A percentile compares a stretch with the other conserved stretches of the same genome.
phyloP scores from a whole-genome alignment of 2,888 invertebrate species.

The Drosophila rellima region DNA sequence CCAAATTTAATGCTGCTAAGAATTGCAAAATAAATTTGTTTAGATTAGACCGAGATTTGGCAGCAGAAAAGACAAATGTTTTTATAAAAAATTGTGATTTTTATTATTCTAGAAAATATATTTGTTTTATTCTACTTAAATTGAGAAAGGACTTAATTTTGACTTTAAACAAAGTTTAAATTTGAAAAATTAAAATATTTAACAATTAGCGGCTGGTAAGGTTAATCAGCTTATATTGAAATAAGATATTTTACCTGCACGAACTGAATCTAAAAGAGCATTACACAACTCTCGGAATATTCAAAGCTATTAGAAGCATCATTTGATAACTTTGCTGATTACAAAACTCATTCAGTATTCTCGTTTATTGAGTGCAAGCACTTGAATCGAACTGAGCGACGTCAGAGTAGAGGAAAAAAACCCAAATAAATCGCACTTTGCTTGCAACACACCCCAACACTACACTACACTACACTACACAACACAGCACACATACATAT shows the following conservation, averaged over 20 bases:
- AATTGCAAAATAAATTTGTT: neutral
- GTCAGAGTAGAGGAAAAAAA: conserved; percentile 28
- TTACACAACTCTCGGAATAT: neutral
- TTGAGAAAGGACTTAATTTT: neutral
- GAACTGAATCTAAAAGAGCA: too few relatives aligned
- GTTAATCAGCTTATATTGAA: neutral
- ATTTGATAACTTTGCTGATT: conserved; percentile 28
- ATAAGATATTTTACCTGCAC: neutral
- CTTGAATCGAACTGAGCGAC: conserved; percentile 13
- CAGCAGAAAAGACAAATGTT: neutral
- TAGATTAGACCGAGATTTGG: neutral
- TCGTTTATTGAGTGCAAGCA: conserved; percentile 14
- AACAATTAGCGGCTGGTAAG: neutral
- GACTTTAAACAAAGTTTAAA: neutral
- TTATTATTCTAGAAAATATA: neutral
- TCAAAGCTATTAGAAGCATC: conserved; percentile 12
- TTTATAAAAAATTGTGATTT: neutral
- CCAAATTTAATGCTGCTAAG: neutral
- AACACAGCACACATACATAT: neutral
- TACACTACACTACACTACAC: neutral
- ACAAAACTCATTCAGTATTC: conserved; percentile 21
- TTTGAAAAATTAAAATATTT: too few relatives aligned
- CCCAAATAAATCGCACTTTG: conserved; percentile 50
- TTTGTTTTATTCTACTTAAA: neutral
- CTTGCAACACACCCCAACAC: conserved; percentile 1